These are phyloP conservation scores for Ardeotis arabs DNA, from an alignment of 2,113 vertebrate genomes.

Conservation along the genomic window DNA sequence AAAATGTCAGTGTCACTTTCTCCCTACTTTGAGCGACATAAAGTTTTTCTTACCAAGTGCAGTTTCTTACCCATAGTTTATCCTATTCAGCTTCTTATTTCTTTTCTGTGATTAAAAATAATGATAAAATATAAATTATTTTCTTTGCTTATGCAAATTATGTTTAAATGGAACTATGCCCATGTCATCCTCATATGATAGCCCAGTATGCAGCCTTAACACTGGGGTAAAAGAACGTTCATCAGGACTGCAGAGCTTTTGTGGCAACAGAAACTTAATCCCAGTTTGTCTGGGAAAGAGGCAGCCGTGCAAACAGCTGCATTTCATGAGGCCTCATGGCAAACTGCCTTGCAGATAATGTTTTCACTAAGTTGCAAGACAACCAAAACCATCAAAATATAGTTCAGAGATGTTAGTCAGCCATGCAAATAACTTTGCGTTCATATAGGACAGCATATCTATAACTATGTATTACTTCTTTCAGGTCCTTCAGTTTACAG, in stretches of 20 bases:
- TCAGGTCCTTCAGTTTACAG: not conserved
- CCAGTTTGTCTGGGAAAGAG: not conserved
- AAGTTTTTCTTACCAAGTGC: not conserved
- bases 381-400: not conserved
- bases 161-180: not conserved
- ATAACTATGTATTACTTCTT: not conserved
- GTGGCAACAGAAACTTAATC: constrained; percentile 18
- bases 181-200: not conserved
- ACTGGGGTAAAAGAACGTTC: not conserved
- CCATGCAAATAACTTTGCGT: not conserved
- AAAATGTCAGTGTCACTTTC: not conserved
- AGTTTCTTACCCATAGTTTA: no score
- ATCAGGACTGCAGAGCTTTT: not conserved
- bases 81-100: not conserved
- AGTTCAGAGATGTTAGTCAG: not conserved
- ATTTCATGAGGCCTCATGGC: not conserved
- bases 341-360: not conserved
- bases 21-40: not conserved
- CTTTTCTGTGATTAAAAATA: not conserved
- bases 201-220: not conserved
- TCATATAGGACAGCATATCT: not conserved
- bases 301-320: not conserved
- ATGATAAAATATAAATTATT: not conserved
- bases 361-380: not conserved
- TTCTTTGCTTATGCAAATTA: not conserved